These are phyloP conservation scores for Abrostola triplasia DNA, from an alignment of 2,888 invertebrate genomes.

Conservation along the genomic window DNA sequence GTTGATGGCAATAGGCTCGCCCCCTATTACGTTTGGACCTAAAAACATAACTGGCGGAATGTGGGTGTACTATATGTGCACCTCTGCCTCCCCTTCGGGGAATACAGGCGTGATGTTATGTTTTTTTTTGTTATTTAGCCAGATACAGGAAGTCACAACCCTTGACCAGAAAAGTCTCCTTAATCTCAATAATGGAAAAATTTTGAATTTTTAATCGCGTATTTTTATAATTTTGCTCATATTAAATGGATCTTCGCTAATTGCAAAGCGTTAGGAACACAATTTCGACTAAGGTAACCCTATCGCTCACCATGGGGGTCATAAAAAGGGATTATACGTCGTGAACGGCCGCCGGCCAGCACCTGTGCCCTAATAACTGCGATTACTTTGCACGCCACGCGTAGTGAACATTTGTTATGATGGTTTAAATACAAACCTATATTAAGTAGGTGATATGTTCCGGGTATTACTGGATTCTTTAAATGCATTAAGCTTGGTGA, in stretches of 20 bases:
- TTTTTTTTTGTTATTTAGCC: too few species aligned
- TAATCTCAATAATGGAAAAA: too few species aligned
- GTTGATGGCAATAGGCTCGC: too few species aligned
- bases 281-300: conserved; percentile 30
- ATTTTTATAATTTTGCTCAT: neutral
- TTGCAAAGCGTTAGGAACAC: conserved; percentile 22
- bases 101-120: too few species aligned
- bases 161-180: too few species aligned
- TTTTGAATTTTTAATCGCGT: neutral
- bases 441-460: conserved; percentile 5
- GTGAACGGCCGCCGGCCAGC: conserved; percentile 17
- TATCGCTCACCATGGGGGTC: conserved; percentile 19
- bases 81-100: too few species aligned
- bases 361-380: conserved; percentile 37
- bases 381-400: conserved; percentile 28
- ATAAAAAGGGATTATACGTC: conserved; percentile 46
- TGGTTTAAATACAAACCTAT: conserved; percentile 19
- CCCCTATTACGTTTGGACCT: too few species aligned
- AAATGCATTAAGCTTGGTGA: neutral
- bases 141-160: too few species aligned
- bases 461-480: neutral
- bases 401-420: conserved; percentile 14
- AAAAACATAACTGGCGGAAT: too few species aligned
- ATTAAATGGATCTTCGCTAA: neutral
- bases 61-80: too few species aligned